A percentile compares a stretch with the other conserved stretches of the same genome.
These are phyloP conservation scores for Rosalia funebris DNA, from an alignment of 2,888 invertebrate species.

Conservation along the genomic window DNA sequence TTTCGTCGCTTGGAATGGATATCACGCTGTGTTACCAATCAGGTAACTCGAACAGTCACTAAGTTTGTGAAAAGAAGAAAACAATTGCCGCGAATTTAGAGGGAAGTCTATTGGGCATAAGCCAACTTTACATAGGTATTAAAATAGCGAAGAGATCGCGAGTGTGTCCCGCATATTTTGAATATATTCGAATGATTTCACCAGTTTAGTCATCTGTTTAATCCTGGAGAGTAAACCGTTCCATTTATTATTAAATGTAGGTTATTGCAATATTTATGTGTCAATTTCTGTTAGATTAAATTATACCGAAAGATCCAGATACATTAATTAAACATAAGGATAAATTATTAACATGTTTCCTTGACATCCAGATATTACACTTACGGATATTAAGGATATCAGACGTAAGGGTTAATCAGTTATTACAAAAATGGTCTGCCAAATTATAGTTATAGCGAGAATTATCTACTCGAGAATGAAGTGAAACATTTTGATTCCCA, in stretches of 20 bases:
- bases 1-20: constrained; percentile 10
- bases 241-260: constrained; percentile 9
- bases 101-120: constrained; percentile 32
- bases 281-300: not conserved
- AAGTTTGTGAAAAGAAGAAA: constrained; percentile 29
- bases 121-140: constrained; percentile 32
- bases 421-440: too few species aligned
- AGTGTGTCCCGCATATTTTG: constrained; percentile 8
- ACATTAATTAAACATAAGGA: too few species aligned
- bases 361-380: too few species aligned
- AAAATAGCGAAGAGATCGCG: constrained; percentile 25
- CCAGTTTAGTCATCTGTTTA: constrained; percentile 24
- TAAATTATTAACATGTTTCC: too few species aligned
- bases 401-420: too few species aligned
- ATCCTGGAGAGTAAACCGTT: constrained; percentile 1
- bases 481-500: too few species aligned
- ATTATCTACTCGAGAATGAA: too few species aligned
- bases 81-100: constrained; percentile 33
- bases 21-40: constrained; percentile 14
- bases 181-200: constrained; percentile 31
- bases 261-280: too few species aligned
- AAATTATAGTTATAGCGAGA: too few species aligned
- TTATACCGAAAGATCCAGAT: not conserved
- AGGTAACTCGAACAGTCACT: constrained; percentile 32
- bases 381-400: too few species aligned